Evolutionary conservation across 2,113 vertebrate species (phyloP), one percentile per base, ranked within the genome.

Genomic region (Gadus chalcogrammus): DNA sequence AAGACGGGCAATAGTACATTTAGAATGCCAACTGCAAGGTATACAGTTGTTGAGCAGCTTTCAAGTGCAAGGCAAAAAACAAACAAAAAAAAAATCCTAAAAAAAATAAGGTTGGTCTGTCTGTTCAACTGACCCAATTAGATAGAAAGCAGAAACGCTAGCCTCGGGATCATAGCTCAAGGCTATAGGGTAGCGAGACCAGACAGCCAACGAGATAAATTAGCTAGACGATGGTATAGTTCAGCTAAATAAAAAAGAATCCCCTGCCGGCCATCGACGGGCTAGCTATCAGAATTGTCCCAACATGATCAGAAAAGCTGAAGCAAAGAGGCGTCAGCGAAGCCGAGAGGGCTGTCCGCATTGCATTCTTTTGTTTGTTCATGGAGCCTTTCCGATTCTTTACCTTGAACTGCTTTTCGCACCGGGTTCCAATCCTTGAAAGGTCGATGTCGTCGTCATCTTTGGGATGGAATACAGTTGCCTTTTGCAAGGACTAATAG

Each of bases 391-490:
- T 70, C 69, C 15, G 53, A 80, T 71, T 12, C 69, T 55, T 92
- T 93, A 99, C 97, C 97, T 96, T 84, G 97, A 99, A 79, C 97
- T 98, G 82, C 86, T 98, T 82, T 97, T 96, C 78, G 94, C 90
- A 52, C 93, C 91, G n/a, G 97, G 95, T 28, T 98, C 95, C 87
- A 99, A 92, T 77, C 97, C 96, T 84, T 94, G 92, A 69, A 90
- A 98, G 20, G 92, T 98, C 72, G 95, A 96, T 0, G 97, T 99
- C 73, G 97, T 99, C 69, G 97, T 98, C 97, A 99, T 99, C 65
- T 89, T 82, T 71, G 28, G 4, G 61, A 53, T 73, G 52, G 73
- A 64, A 62, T 67, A 82, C 67, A 48, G 69, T 20, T 62, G 75
- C 72, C 62, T 72, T 9, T 18, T 64, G 72, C 62, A 16, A 42